Conservation (phyloP, 2,113 vertebrate species). For the Oryctolagus cuniculus region DNA sequence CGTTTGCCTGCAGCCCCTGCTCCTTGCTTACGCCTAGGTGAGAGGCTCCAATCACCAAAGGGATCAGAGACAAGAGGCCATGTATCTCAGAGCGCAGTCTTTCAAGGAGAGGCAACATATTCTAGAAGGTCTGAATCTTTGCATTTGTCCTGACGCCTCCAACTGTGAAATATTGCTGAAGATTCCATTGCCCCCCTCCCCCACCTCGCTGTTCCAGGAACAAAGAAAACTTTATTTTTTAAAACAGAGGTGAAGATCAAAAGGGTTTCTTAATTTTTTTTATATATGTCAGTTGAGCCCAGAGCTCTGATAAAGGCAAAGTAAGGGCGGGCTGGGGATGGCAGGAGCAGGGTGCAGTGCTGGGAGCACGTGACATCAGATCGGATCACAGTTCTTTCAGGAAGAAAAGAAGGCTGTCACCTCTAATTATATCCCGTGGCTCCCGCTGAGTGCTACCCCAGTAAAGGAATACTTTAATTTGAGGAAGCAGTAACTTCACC, state of each 20-base stretch:
- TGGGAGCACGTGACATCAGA: slow-evolving; percentile 37
- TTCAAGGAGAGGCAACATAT: neutral
- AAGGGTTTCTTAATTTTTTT: slow-evolving; percentile 49
- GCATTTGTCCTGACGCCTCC: neutral
- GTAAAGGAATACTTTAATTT: slow-evolving; percentile 56
- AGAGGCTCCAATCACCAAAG: neutral
- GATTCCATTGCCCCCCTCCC: slow-evolving; percentile 4
- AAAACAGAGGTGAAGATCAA: slow-evolving; percentile 48
- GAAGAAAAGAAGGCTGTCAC: slow-evolving; percentile 42
- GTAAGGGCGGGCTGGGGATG: rapidly evolving
- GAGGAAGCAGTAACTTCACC: slow-evolving; percentile 48
- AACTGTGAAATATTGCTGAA: slow-evolving; percentile 38
- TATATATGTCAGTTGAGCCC: neutral
- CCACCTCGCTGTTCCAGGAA: slow-evolving; percentile 33
- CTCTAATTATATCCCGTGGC: slow-evolving; percentile 56
- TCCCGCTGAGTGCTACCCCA: slow-evolving; percentile 7
- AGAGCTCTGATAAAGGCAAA: neutral
- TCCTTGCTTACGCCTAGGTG: neutral
- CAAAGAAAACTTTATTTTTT: slow-evolving; percentile 65
- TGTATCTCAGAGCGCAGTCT: neutral
- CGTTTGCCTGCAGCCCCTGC: rapidly evolving
- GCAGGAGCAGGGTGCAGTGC: neutral
- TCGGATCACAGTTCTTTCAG: slow-evolving; percentile 21
- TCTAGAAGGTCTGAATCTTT: neutral
- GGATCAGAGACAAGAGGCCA: neutral